A percentile compares a stretch with the other conserved stretches of the same genome.
phyloP scores from a whole-genome alignment of 2,888 invertebrate genomes.

The Drosophila limbata region DNA sequence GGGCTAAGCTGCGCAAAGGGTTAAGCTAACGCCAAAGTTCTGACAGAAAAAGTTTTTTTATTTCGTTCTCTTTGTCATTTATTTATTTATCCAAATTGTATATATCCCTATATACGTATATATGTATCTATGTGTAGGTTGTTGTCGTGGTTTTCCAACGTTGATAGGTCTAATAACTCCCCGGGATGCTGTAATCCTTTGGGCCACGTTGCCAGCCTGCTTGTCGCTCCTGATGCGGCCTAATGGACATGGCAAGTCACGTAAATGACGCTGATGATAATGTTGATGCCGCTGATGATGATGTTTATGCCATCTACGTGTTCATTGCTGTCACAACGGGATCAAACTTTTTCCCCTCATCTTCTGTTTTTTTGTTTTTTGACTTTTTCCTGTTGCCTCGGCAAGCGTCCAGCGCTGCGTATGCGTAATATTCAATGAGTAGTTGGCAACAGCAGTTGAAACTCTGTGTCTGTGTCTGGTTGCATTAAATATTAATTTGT shows the following conservation, averaged over 20 bases:
- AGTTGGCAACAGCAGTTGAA: conserved; percentile 55
- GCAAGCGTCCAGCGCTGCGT: conserved; percentile 46
- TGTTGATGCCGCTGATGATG: conserved; percentile 66
- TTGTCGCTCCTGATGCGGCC: conserved; percentile 40
- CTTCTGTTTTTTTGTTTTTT: background rate
- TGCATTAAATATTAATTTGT: conserved; percentile 76
- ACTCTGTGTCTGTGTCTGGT: conserved; percentile 50
- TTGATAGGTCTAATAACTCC: conserved; percentile 78
- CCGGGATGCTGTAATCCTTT: conserved; percentile 73
- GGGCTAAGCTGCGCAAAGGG: conserved; percentile 66
- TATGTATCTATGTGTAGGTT: conserved; percentile 20
- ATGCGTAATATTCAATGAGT: conserved; percentile 75
- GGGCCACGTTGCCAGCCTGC: conserved; percentile 52
- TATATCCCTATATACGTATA: conserved; percentile 1
- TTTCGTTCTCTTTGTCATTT: conserved; percentile 16
- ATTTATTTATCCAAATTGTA: conserved; percentile 4
- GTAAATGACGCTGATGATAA: conserved; percentile 70
- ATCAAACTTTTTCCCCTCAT: conserved; percentile 42
- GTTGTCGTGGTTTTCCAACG: conserved; percentile 40
- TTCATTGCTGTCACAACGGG: conserved; percentile 72
- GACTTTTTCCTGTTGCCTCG: conserved; percentile 3
- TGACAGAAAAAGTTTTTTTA: conserved; percentile 40
- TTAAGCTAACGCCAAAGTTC: conserved; percentile 66
- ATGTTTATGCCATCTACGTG: conserved; percentile 71
- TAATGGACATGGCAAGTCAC: conserved; percentile 75